phyloP scores from a whole-genome alignment of 2,113 vertebrate species.

The Anoplopoma fimbria region DNA sequence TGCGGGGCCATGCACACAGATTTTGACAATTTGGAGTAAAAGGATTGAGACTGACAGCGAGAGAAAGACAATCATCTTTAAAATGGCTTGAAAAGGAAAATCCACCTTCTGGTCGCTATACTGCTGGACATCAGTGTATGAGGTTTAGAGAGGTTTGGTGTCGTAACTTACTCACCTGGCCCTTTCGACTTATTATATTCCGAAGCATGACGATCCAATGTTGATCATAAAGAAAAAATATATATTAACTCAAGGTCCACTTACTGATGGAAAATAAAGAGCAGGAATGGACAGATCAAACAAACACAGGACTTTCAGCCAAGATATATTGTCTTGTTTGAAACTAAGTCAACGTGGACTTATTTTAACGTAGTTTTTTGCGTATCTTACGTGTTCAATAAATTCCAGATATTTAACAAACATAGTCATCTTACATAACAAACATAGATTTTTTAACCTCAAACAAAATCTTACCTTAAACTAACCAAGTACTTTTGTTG shows the following conservation, averaged over 20 bases:
- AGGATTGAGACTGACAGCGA: constrained; percentile 13
- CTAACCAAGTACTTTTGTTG: too few relatives aligned
- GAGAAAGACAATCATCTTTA: neutral
- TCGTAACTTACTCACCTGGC: neutral
- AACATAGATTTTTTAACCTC: too few relatives aligned
- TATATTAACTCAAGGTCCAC: too few relatives aligned
- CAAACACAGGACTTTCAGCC: too few relatives aligned
- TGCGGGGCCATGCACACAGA: neutral
- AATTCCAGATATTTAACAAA: too few relatives aligned
- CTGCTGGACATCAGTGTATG: neutral
- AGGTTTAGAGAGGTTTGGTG: neutral
- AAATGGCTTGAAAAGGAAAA: neutral
- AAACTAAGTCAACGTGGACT: too few relatives aligned
- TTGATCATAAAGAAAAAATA: neutral
- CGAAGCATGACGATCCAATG: neutral
- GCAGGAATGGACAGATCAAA: too few relatives aligned
- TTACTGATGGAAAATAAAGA: neutral
- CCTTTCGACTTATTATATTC: neutral
- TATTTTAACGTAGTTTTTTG: too few relatives aligned
- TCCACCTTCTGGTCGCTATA: neutral
- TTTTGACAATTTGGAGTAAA: neutral
- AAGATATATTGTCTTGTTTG: too few relatives aligned
- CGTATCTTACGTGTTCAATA: too few relatives aligned
- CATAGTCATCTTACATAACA: too few relatives aligned
- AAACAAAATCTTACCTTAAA: too few relatives aligned